These are phyloP conservation scores for Mixornis gularis DNA, from an alignment of 2,113 vertebrate genomes.

Conservation along the genomic window DNA sequence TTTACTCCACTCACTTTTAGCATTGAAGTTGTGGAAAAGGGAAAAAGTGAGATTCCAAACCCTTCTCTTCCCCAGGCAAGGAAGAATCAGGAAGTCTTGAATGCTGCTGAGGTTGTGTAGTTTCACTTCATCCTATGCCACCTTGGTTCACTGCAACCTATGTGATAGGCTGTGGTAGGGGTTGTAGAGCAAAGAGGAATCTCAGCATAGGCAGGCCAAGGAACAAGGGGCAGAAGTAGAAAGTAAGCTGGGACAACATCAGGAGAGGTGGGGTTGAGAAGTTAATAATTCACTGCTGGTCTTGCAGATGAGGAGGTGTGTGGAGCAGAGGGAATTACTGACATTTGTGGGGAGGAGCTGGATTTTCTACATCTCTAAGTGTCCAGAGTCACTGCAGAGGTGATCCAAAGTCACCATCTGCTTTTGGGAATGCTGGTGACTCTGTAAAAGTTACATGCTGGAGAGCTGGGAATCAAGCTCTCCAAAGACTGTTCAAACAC, in stretches of 20 bases:
- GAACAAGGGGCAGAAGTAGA: not conserved
- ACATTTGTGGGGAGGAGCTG: not conserved
- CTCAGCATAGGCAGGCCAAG: not conserved
- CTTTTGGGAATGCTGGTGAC: not conserved
- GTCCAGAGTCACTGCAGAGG: not conserved
- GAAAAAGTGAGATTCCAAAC: not conserved
- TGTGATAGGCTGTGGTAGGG: rapidly evolving
- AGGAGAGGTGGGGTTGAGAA: not conserved
- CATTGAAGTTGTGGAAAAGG: not conserved
- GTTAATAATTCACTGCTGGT: not conserved
- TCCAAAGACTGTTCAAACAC: not conserved
- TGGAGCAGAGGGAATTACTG: not conserved
- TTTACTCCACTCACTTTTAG: not conserved
- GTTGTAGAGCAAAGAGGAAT: not conserved
- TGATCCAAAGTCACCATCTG: not conserved
- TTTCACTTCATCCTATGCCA: not conserved
- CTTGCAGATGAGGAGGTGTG: not conserved
- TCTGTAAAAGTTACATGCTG: not conserved
- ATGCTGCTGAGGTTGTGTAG: not conserved
- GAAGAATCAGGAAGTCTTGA: not conserved
- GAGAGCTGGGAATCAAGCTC: not conserved
- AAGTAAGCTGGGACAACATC: not conserved
- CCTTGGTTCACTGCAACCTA: not conserved
- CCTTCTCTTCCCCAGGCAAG: not conserved
- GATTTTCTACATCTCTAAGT: not conserved